Evolutionary conservation across 2,888 invertebrate species (phyloP), one percentile per base, ranked within the genome.

Genomic region (Agonopterix subpropinquella): DNA sequence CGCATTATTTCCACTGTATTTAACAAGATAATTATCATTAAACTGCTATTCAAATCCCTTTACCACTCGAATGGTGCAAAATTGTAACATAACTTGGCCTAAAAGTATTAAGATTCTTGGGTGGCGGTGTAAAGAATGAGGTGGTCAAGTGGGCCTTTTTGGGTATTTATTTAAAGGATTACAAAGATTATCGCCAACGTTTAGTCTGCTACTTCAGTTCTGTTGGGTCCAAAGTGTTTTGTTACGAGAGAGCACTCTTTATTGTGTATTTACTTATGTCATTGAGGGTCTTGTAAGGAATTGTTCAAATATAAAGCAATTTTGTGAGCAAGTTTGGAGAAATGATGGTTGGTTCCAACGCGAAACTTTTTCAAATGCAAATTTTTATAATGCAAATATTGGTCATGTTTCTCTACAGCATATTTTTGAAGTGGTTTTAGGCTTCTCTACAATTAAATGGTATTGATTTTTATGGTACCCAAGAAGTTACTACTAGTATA

Each of bases 141-240:
- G 50, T 41, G 53, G 52, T 67, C 61, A 66, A 80, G 77, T 77
- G 76, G 69, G 55, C 66, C 62, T 68, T 70, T 70, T 70, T 58
- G 62, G 62, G 67, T 83, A 78, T 82, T 83, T 85, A 76, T 76
- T 78, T 77, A 81, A 81, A 72, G 72, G 84, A 85, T 87, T 84
- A 82, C 65, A 52, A 53, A 66, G 82, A 80, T 86, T 83, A 47
- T 11, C 50, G 51, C 54, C 58, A 62, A 67, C 70, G 58, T 68
- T 67, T 65, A 62, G 58, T 62, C 60, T 8, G 11, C 61, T 60
- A 47, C 47, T 53, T 41, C 45, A 54, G 59, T 58, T 67, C 70
- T 70, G 65, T 67, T 28, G 11, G 54, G 54, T 52, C 50, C 54
- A 63, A 54, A 66, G 66, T 76, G 70, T 73, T 77, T 74, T 70